Base-by-base conservation (phyloP, 1,140 invertebrate genomes). In the Apis laboriosa region DNA sequence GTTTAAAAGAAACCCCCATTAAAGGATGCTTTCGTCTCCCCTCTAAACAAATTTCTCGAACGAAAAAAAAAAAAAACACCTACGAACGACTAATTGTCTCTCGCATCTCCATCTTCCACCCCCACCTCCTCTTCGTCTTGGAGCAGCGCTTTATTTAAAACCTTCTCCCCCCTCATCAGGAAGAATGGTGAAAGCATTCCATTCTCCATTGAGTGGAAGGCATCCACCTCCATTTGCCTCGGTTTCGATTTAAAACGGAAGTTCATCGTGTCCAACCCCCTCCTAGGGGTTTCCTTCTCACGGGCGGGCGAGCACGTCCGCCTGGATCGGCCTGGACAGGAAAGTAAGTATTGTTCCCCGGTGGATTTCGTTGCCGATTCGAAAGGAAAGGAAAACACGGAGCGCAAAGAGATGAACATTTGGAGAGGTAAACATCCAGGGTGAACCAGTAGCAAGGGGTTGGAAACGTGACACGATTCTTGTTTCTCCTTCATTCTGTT, bases 351-450 rank as follows among this genome's bases (percentile, higher is more conserved):
- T 67, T 67, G 73, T 68, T 76, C 79, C 79, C 63, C 24, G 28
- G 72, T 76, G 73, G 43, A 81, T 76, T 81, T 76, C 63, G 53
- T 81, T 76, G 55, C 67, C 75, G 84, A 82, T 83, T 86, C 85
- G 84, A 74, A 43, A 63, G 84, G 75, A 86, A 83, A 86, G 80
- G 70, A 87, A 87, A 86, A 86, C 85, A 86, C 61, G 5, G 43
- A 21, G n/a, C 17, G 21, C 15, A 0, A 9, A 17, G n/a, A 24
- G 34, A 24, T 11, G 53, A 71, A 80, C 77, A 80, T 86, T 87
- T 78, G 71, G 56, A 15, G 34, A 77, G 34, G 76, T 77, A 87
- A 87, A 87, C 83, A 84, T 71, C 63, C 77, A 49, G 34, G n/a
- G 61, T 34, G 53, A 75, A 76, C 74, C 34, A 19, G 53, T 81